These are phyloP conservation scores for Caenorhabditis zanzibari DNA, from an alignment of 2,888 invertebrate genomes.

Conservation along the genomic window DNA sequence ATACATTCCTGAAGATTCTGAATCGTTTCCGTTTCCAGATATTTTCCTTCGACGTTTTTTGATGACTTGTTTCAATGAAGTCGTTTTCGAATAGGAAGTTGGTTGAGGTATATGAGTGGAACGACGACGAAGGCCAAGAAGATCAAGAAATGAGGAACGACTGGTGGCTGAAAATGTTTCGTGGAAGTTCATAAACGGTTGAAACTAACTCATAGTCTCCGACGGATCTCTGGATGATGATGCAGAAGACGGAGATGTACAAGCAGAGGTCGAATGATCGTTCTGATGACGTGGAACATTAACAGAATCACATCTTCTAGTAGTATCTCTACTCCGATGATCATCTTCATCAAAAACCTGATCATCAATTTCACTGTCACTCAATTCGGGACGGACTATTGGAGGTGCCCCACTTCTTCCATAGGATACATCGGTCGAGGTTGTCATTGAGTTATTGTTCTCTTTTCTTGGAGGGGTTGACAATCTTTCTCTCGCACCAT, in stretches of 20 bases:
- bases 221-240: constrained; percentile 80
- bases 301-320: constrained; percentile 66
- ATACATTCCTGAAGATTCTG: constrained; percentile 66
- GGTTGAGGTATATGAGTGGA: constrained; percentile 62
- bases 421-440: constrained; percentile 80
- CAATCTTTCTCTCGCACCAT: constrained; percentile 79
- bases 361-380: constrained; percentile 78
- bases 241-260: constrained; percentile 81
- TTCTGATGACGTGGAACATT: constrained; percentile 51
- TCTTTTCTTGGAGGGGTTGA: constrained; percentile 78
- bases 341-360: constrained; percentile 66
- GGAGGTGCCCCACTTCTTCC: constrained; percentile 71
- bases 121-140: constrained; percentile 73
- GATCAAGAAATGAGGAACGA: constrained; percentile 80
- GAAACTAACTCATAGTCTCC: constrained; percentile 78
- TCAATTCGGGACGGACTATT: constrained; percentile 80
- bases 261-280: constrained; percentile 73
- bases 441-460: constrained; percentile 70
- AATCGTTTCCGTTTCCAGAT: constrained; percentile 66
- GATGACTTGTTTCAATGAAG: constrained; percentile 50
- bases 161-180: constrained; percentile 74
- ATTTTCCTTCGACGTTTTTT: constrained; percentile 60
- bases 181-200: background rate
- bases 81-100: constrained; percentile 49
- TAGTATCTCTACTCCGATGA: constrained; percentile 61